phyloP scores from a whole-genome alignment of 2,888 invertebrate genomes.

The Epinotia demarniana region DNA sequence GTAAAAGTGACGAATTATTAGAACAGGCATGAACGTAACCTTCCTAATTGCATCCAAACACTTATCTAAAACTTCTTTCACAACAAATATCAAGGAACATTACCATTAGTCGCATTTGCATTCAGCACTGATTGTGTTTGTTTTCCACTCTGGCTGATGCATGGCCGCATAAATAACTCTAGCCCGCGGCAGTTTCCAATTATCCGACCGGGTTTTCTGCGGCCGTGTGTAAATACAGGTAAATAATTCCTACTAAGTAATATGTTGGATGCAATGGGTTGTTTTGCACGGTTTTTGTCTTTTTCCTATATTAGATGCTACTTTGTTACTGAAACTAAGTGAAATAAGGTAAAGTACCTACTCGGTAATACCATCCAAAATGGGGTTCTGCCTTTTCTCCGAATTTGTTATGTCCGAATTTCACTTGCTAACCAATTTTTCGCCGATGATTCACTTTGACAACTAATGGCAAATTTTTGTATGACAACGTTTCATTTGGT shows the following conservation, averaged over 20 bases:
- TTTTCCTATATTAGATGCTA: not conserved
- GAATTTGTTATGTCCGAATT: too few relatives aligned
- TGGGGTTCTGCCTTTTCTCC: too few relatives aligned
- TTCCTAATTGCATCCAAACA: not conserved
- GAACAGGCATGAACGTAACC: too few relatives aligned
- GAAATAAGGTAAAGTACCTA: not conserved
- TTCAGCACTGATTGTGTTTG: slow-evolving; percentile 62
- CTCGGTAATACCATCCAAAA: not conserved
- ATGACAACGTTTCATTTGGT: too few relatives aligned
- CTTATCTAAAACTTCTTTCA: slow-evolving; percentile 2
- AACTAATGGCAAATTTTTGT: too few relatives aligned
- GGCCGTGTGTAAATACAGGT: slow-evolving; percentile 41
- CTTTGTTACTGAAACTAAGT: not conserved
- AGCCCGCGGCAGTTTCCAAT: slow-evolving; percentile 72
- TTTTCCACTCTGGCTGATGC: slow-evolving; percentile 66
- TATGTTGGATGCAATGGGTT: slow-evolving; percentile 20
- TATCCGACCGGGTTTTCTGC: slow-evolving; percentile 51
- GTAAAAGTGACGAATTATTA: too few relatives aligned
- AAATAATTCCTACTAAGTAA: slow-evolving; percentile 39
- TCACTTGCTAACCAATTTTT: too few relatives aligned
- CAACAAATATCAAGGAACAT: slow-evolving; percentile 41
- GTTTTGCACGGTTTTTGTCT: slow-evolving; percentile 15
- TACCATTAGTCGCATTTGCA: slow-evolving; percentile 56
- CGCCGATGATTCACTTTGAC: too few relatives aligned
- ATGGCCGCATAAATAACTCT: slow-evolving; percentile 73